A percentile compares a stretch with the other conserved stretches of the same genome.
Evolutionary conservation across 2,888 invertebrate genomes (phyloP).

Genomic region (Scelioninae gen. 1): DNA sequence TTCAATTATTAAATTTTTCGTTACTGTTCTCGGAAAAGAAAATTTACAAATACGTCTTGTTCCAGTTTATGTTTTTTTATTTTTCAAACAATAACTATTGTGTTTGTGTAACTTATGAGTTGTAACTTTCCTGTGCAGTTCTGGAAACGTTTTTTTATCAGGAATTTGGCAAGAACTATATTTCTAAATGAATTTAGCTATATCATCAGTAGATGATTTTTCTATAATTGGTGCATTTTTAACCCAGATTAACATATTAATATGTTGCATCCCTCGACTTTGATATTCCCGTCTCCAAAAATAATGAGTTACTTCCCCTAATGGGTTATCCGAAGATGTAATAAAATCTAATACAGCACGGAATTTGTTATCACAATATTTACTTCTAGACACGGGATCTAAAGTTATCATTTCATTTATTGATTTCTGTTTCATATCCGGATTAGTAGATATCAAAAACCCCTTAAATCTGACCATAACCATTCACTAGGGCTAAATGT

Average conservation of each 20-base stretch:
- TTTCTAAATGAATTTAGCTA: conserved; percentile 73
- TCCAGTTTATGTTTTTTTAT: conserved; percentile 24
- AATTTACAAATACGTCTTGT: conserved; percentile 69
- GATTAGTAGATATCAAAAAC: conserved; percentile 73
- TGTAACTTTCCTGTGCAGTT: conserved; percentile 71
- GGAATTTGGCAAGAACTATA: conserved; percentile 74
- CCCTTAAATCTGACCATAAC: conserved; percentile 75
- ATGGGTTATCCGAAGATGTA: conserved; percentile 62
- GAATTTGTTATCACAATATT: conserved; percentile 78
- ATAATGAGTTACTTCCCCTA: conserved; percentile 73
- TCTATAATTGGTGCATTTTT: conserved; percentile 19
- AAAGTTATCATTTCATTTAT: conserved; percentile 73
- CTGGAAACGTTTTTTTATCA: conserved; percentile 68
- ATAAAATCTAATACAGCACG: conserved; percentile 76
- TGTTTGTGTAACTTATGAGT: conserved; percentile 75
- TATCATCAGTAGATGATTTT: conserved; percentile 39
- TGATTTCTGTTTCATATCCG: conserved; percentile 67
- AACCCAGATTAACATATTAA: conserved; percentile 70
- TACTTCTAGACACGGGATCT: conserved; percentile 40
- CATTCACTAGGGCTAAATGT: conserved; percentile 73
- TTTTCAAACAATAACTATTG: conserved; percentile 74
- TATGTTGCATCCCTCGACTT: conserved; percentile 72
- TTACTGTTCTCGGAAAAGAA: conserved; percentile 70
- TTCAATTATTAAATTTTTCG: conserved; percentile 61
- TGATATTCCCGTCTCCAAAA: conserved; percentile 75